phyloP scores from a whole-genome alignment of 2,888 invertebrate genomes.

The Erebia ligea region DNA sequence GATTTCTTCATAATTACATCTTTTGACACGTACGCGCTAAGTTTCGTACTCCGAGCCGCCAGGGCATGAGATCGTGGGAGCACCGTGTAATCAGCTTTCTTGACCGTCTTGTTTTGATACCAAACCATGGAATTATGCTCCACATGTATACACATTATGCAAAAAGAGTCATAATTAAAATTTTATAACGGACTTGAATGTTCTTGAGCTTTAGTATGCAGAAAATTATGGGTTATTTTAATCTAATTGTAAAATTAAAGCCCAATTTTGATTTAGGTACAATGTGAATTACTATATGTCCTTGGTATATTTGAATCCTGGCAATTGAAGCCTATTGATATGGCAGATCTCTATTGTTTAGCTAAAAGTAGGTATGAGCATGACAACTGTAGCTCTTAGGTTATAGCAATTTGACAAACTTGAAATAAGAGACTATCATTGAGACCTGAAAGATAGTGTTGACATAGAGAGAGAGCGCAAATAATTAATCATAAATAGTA shows the following conservation, averaged over 20 bases:
- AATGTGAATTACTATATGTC: no score
- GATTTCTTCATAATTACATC: slow-evolving; percentile 83
- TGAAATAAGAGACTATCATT: no score
- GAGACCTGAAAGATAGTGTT: no score
- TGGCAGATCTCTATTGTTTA: no score
- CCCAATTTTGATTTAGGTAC: neutral
- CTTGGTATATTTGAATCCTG: no score
- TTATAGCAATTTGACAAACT: no score
- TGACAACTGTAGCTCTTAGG: no score
- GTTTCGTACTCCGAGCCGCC: slow-evolving; percentile 76
- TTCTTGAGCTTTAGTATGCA: neutral
- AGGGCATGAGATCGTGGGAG: slow-evolving; percentile 80
- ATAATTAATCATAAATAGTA: no score
- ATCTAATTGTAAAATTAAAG: no score
- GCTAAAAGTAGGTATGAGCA: no score
- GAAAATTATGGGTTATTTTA: neutral
- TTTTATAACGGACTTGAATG: neutral
- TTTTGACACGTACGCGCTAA: slow-evolving; percentile 82
- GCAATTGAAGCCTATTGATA: no score
- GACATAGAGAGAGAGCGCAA: no score
- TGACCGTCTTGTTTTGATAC: slow-evolving; percentile 76
- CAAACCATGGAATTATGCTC: slow-evolving; percentile 58
- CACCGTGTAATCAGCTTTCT: slow-evolving; percentile 81
- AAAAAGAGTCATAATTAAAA: neutral
- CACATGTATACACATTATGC: slow-evolving; percentile 43